A percentile compares a stretch with the other conserved stretches of the same genome.
These are phyloP conservation scores for Ceyx margarethae DNA, from an alignment of 2,113 vertebrate genomes.

Conservation along the genomic window DNA sequence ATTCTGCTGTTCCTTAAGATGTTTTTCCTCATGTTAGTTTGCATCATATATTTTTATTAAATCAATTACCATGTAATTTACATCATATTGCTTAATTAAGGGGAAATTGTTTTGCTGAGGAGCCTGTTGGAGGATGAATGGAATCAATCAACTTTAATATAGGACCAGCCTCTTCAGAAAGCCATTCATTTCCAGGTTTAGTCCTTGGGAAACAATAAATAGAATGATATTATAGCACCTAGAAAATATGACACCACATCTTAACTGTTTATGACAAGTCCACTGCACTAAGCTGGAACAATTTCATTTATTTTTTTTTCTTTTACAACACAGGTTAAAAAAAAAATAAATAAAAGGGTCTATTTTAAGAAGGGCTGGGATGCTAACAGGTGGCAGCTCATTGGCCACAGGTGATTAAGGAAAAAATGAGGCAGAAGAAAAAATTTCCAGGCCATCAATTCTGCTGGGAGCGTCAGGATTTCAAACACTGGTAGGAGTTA, in stretches of 20 bases:
- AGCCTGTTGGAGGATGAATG: conserved; percentile 8
- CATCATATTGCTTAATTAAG: conserved; percentile 47
- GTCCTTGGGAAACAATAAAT: conserved; percentile 40
- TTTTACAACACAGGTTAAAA: not conserved
- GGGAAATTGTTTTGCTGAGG: conserved; percentile 30
- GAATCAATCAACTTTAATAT: conserved; percentile 27
- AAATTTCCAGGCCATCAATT: not conserved
- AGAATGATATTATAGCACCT: not conserved
- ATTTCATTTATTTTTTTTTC: not conserved
- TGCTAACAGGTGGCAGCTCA: not conserved
- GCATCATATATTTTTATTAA: conserved; percentile 48
- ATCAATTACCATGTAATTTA: conserved; percentile 36
- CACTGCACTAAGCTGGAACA: not conserved
- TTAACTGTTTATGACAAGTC: conserved; percentile 46
- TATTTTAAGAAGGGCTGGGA: not conserved
- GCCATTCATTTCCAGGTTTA: conserved; percentile 23
- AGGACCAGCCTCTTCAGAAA: conserved; percentile 33
- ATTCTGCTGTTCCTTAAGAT: not conserved
- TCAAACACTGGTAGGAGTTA: not conserved
- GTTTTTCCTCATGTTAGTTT: conserved; percentile 2
- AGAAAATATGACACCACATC: conserved; percentile 4
- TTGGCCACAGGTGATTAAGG: not conserved
- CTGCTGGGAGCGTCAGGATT: not conserved
- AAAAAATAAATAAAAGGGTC: not conserved
- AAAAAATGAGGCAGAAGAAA: conserved; percentile 34